Evolutionary conservation across 2,797 vertebrate genomes (phyloP).

Genomic region (Bradypodion pumilum): DNA sequence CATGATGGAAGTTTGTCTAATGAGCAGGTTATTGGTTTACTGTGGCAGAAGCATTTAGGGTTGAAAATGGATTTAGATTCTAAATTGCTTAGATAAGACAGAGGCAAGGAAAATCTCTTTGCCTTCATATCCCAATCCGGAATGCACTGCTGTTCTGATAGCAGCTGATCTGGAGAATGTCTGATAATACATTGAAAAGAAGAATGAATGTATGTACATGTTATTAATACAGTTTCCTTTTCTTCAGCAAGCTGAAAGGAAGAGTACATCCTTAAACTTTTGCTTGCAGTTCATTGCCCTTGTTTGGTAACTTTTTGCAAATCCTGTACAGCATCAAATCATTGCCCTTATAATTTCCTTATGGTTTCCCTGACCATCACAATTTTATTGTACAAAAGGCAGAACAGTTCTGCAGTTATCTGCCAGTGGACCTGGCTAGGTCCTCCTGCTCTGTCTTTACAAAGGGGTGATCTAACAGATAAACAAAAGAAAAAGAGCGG

Average conservation of each 20-base stretch:
- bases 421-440: too few species aligned
- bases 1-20: conserved; percentile 55
- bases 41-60: conserved; percentile 43
- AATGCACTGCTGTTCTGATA: conserved; percentile 21
- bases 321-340: background rate
- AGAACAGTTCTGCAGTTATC: too few species aligned
- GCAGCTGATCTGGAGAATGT: background rate
- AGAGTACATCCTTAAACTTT: background rate
- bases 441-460: too few species aligned
- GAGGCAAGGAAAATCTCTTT: background rate
- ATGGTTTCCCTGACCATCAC: background rate
- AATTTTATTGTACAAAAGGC: background rate
- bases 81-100: conserved; percentile 34
- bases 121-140: conserved; percentile 20
- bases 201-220: background rate
- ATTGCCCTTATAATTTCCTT: too few species aligned
- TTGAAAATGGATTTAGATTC: conserved; percentile 49
- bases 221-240: background rate
- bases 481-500: too few species aligned
- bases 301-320: background rate
- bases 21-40: conserved; percentile 49
- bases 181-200: background rate
- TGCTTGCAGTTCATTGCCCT: background rate
- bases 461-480: too few species aligned
- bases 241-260: background rate